A percentile compares a stretch with the other conserved stretches of the same genome.
These are phyloP conservation scores for Meloidogyne floridensis DNA, from an alignment of 1,140 invertebrate genomes.

Conservation along the genomic window DNA sequence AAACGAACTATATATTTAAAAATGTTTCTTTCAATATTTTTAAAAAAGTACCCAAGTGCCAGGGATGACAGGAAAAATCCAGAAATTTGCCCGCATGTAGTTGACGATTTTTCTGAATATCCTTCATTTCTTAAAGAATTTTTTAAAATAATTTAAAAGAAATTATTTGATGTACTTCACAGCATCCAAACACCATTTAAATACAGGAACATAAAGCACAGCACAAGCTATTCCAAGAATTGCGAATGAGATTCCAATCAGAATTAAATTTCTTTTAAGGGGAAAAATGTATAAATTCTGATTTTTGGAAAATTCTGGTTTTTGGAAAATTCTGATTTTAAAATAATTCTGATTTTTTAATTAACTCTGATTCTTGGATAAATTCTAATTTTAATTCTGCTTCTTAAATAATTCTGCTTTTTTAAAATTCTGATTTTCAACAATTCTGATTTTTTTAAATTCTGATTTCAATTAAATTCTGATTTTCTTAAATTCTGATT, in stretches of 20 bases:
- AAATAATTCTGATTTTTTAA: neutral
- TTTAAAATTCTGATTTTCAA: no score
- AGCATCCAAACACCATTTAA: slow-evolving; percentile 30
- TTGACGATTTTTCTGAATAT: slow-evolving; percentile 9
- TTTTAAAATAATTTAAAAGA: neutral
- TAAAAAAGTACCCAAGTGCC: slow-evolving; percentile 18
- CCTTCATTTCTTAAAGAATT: slow-evolving; percentile 1
- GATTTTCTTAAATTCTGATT: no score
- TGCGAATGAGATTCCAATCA: slow-evolving; percentile 9
- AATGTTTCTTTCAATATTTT: neutral
- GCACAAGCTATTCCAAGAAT: slow-evolving; percentile 2
- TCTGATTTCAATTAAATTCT: no score
- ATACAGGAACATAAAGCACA: slow-evolving; percentile 18
- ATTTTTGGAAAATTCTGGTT: neutral
- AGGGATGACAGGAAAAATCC: slow-evolving; percentile 10
- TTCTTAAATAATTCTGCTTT: no score
- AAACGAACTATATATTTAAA: slow-evolving; percentile 20
- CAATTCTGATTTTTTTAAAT: no score
- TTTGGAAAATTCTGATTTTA: neutral
- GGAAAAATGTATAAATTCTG: neutral
- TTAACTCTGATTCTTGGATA: no score
- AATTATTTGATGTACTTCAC: slow-evolving; percentile 2
- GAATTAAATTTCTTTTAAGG: slow-evolving; percentile 14
- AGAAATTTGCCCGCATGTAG: slow-evolving; percentile 17
- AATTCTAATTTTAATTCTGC: no score